Base-by-base conservation (phyloP, 2,888 invertebrate species). In the Ornithoptera alexandrae region DNA sequence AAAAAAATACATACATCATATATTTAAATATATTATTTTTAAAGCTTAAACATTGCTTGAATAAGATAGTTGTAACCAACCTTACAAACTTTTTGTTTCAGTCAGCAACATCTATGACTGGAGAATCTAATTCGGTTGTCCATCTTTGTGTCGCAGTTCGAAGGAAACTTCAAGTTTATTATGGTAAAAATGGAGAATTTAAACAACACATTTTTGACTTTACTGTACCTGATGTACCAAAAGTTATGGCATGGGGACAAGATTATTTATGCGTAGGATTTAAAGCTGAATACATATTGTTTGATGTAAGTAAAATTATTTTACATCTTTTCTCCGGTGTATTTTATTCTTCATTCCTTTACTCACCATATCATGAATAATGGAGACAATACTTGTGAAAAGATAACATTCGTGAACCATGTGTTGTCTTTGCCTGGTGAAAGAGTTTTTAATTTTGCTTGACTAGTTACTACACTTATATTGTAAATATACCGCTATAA, bases 191-290 rank as follows among this genome's bases (percentile, higher is more conserved):
- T 79, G 95, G 96, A 79, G 94, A 95, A 76, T 97, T 98, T 80
- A 93, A 95, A 73, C 94, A 95, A 73, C 93, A 96, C 73, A 89
- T 95, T 60, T 93, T 94, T 75, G 96, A 97, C 79, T 95, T 98
- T 74, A 95, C 94, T 68, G 90, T 97, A 60, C 95, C 95, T 56
- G 97, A 98, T 86, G 94, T 96, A 22, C 97, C 98, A 0, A 95
- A 95, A 79, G 94, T 96, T 0, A 93, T 98, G 81, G 94, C 95
- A 2, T 98, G 97, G 97, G 96, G 96, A 69, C 94, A 95, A 74
- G 96, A 97, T 83, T 95, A 96, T n/a, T 93, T 98, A 24, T 97
- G 97, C 85, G 95, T 98, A 66, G 98, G 98, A 2, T 97, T 96
- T 84, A 96, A 96, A 83, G 95, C 95, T 70, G 97, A 97, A 86